A percentile compares a stretch with the other conserved stretches of the same genome.
Evolutionary conservation across 2,888 invertebrate species (phyloP).

Genomic region (Teleogryllus oceanicus): DNA sequence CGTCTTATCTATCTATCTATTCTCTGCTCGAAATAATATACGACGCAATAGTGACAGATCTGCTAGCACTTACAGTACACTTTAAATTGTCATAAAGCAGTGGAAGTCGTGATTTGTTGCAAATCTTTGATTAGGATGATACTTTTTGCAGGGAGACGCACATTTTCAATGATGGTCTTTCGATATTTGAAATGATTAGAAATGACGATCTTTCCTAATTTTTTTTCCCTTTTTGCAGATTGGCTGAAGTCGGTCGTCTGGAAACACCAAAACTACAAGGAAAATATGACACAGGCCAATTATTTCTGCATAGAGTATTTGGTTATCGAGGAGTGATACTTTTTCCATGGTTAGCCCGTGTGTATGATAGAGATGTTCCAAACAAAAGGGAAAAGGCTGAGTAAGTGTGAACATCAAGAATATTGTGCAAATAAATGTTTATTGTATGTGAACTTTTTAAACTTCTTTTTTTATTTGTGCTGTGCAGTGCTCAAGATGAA

Average conservation of each 20-base stretch:
- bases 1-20: too few species aligned
- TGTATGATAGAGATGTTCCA: conserved; percentile 87
- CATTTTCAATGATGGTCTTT: too few species aligned
- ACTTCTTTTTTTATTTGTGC: conserved; percentile 1
- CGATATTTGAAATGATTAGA: too few species aligned
- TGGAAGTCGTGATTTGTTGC: background rate
- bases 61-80: too few species aligned
- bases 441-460: conserved; percentile 4
- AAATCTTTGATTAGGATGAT: background rate
- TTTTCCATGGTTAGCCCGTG: conserved; percentile 94
- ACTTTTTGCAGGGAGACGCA: background rate
- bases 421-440: background rate
- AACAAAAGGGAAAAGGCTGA: conserved; percentile 58
- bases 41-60: too few species aligned
- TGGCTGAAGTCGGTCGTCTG: conserved; percentile 91
- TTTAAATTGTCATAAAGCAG: too few species aligned
- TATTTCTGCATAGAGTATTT: conserved; percentile 94
- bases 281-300: conserved; percentile 93
- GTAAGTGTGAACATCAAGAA: background rate
- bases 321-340: conserved; percentile 95
- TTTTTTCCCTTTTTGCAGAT: conserved; percentile 53
- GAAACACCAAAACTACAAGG: conserved; percentile 81
- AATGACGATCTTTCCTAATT: background rate
- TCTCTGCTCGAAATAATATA: too few species aligned
- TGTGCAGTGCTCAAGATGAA: conserved; percentile 42